Percentiles rank a stretch among this genome's conserved stretches.
These are phyloP conservation scores for Graptemys geographica DNA, from an alignment of 2,797 vertebrate species.

Conservation along the genomic window DNA sequence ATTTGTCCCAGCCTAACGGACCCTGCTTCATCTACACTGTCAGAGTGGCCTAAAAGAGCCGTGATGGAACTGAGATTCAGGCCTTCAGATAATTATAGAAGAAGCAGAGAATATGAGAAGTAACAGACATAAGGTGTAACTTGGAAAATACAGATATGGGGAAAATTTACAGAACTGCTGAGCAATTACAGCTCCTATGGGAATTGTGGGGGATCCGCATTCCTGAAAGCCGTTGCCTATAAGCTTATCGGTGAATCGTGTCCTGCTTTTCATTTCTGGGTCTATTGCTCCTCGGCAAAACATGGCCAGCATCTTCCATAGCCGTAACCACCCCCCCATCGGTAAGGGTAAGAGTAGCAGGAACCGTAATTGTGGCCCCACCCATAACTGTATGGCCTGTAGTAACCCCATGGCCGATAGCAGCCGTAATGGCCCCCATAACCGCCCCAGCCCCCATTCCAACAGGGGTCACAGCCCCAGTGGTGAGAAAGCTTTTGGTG, in stretches of 20 bases:
- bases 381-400: too few relatives aligned
- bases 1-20: too few relatives aligned
- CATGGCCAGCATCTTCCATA: neutral
- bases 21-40: too few relatives aligned
- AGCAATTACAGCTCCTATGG: neutral
- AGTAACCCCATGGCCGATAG: neutral
- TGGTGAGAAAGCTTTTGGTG: neutral
- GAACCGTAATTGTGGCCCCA: neutral
- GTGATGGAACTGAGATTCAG: too few relatives aligned
- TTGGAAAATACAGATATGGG: too few relatives aligned
- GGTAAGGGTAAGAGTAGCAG: neutral
- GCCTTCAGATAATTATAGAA: too few relatives aligned
- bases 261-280: fast-evolving
- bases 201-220: fast-evolving
- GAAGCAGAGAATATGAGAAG: too few relatives aligned
- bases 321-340: neutral
- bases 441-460: neutral
- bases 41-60: too few relatives aligned
- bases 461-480: neutral
- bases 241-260: neutral
- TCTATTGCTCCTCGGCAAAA: neutral
- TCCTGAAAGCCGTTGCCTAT: neutral
- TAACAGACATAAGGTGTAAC: too few relatives aligned
- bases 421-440: neutral
- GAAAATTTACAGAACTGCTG: neutral